A percentile compares a stretch with the other conserved stretches of the same genome.
Conservation (phyloP, 2,888 invertebrate species). For the Tachina grossa region DNA sequence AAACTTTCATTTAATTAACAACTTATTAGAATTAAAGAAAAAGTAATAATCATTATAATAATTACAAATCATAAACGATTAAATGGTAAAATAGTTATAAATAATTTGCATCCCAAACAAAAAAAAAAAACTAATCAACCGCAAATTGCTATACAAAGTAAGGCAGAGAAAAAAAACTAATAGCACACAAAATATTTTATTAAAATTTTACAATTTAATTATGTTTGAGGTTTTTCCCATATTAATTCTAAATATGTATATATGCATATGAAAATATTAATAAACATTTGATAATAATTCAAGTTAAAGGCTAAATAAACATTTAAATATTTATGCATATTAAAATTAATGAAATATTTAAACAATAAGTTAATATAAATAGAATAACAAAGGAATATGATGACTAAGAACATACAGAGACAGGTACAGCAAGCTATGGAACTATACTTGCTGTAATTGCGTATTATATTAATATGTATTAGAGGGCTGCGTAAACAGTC, state of each 20-base stretch:
- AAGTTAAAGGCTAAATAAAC: slow-evolving; percentile 23
- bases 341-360: background rate
- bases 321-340: slow-evolving; percentile 16
- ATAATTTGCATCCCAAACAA: slow-evolving; percentile 43
- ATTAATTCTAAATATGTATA: background rate
- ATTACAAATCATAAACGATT: slow-evolving; percentile 45
- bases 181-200: slow-evolving; percentile 8
- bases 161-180: background rate
- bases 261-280: slow-evolving; percentile 1
- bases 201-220: slow-evolving; percentile 48
- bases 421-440: too few species aligned
- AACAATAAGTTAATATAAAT: too few species aligned
- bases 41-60: background rate
- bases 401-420: too few species aligned
- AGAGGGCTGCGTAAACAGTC: too few species aligned
- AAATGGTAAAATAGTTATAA: slow-evolving; percentile 34
- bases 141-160: slow-evolving; percentile 50
- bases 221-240: slow-evolving; percentile 19
- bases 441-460: too few species aligned
- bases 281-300: slow-evolving; percentile 22
- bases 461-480: too few species aligned
- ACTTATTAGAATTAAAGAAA: slow-evolving; percentile 35
- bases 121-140: slow-evolving; percentile 57
- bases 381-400: too few species aligned
- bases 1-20: slow-evolving; percentile 22